A percentile compares a stretch with the other conserved stretches of the same genome.
phyloP scores from a whole-genome alignment of 1,140 invertebrate genomes.

The Drepana arcuata region DNA sequence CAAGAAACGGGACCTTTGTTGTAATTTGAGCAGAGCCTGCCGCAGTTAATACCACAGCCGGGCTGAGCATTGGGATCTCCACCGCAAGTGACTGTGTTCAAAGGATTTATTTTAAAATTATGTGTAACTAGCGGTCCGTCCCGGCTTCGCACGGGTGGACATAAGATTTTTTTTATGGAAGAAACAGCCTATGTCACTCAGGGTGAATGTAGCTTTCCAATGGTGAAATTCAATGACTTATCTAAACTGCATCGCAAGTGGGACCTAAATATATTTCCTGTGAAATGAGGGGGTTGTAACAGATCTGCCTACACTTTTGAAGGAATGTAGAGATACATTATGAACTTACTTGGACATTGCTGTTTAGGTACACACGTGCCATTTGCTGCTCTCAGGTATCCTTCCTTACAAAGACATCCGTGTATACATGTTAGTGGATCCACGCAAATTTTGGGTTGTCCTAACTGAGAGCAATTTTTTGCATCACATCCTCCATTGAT shows the following conservation, averaged over 20 bases:
- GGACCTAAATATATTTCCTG: too few relatives aligned
- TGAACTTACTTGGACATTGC: constrained; percentile 18
- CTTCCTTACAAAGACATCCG: constrained; percentile 18
- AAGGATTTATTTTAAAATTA: too few relatives aligned
- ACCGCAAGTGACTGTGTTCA: constrained; percentile 25
- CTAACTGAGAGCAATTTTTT: constrained; percentile 6
- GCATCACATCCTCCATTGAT: constrained; percentile 12
- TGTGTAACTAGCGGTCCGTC: too few relatives aligned
- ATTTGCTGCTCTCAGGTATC: constrained; percentile 11
- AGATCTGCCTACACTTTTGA: too few relatives aligned
- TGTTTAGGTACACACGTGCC: constrained; percentile 12
- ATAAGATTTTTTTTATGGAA: too few relatives aligned
- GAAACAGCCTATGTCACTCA: too few relatives aligned
- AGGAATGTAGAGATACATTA: constrained; percentile 2
- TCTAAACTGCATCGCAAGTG: too few relatives aligned
- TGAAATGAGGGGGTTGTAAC: too few relatives aligned
- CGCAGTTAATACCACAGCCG: constrained; percentile 21
- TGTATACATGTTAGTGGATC: constrained; percentile 17
- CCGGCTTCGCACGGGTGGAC: too few relatives aligned
- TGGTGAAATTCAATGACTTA: too few relatives aligned
- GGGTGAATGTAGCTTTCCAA: too few relatives aligned
- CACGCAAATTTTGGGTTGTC: constrained; percentile 15
- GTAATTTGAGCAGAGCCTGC: constrained; percentile 12
- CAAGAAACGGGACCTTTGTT: constrained; percentile 10
- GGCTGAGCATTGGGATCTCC: constrained; percentile 19